Conservation (phyloP, 2,113 vertebrate species). For the Peromyscus leucopus region DNA sequence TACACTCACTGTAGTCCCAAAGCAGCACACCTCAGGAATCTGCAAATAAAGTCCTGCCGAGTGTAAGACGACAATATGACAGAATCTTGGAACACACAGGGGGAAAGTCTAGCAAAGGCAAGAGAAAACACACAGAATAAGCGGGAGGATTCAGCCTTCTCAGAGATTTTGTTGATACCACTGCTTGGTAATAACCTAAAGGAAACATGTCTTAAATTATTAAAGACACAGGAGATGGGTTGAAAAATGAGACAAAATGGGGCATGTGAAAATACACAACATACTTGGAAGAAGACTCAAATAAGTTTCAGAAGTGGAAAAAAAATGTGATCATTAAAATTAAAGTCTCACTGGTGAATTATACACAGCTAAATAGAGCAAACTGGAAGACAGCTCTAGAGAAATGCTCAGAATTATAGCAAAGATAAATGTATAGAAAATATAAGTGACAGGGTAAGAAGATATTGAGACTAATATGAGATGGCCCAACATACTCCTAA, state of each 20-base stretch:
- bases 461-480: constrained; percentile 1
- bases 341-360: neutral
- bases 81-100: neutral
- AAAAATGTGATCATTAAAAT: constrained; percentile 15
- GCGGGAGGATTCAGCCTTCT: neutral
- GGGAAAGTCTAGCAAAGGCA: neutral
- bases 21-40: neutral
- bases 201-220: constrained; percentile 24
- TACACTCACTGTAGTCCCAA: neutral
- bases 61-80: neutral
- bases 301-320: neutral
- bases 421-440: neutral
- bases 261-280: neutral
- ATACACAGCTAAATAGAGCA: neutral
- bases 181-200: constrained; percentile 8
- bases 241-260: constrained; percentile 40
- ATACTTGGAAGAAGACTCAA: neutral
- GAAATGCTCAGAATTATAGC: neutral
- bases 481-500: constrained; percentile 7
- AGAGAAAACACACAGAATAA: neutral
- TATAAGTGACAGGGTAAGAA: neutral
- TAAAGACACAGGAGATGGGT: constrained; percentile 17
- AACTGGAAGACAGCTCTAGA: neutral
- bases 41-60: neutral
- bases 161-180: neutral